Conservation (phyloP, 2,888 invertebrate species). For the Camponotus fellah region DNA sequence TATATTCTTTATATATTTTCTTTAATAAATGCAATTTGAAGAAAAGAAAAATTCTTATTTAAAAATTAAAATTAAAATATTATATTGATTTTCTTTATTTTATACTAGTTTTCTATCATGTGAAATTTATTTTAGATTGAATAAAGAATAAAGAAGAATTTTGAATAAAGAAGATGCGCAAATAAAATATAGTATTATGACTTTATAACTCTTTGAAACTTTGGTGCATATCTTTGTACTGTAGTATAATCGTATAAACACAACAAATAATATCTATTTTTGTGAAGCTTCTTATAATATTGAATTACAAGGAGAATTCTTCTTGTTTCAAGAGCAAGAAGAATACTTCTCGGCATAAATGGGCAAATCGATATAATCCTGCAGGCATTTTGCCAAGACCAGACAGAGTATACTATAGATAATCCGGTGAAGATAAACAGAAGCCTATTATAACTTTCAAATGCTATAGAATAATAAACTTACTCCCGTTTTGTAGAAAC, state of each 20-base stretch:
- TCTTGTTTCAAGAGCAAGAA: not conserved
- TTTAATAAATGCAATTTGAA: not conserved
- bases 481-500: constrained; percentile 11
- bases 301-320: not conserved
- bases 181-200: not conserved
- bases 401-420: constrained; percentile 22
- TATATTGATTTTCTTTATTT: not conserved
- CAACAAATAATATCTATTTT: not conserved
- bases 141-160: not conserved
- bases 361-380: constrained; percentile 22
- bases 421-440: constrained; percentile 43
- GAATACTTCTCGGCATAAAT: constrained; percentile 3
- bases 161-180: not conserved
- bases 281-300: not conserved
- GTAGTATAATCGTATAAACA: too few species aligned
- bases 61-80: not conserved
- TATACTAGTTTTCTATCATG: not conserved
- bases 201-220: not conserved
- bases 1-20: not conserved
- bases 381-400: constrained; percentile 18
- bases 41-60: not conserved
- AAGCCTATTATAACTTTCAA: constrained; percentile 45
- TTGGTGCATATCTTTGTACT: not conserved
- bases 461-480: constrained; percentile 42
- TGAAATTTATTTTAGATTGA: not conserved